Percentiles rank a stretch among this genome's conserved stretches.
These are phyloP conservation scores for Metellina segmentata DNA, from an alignment of 2,888 invertebrate species.

Conservation along the genomic window DNA sequence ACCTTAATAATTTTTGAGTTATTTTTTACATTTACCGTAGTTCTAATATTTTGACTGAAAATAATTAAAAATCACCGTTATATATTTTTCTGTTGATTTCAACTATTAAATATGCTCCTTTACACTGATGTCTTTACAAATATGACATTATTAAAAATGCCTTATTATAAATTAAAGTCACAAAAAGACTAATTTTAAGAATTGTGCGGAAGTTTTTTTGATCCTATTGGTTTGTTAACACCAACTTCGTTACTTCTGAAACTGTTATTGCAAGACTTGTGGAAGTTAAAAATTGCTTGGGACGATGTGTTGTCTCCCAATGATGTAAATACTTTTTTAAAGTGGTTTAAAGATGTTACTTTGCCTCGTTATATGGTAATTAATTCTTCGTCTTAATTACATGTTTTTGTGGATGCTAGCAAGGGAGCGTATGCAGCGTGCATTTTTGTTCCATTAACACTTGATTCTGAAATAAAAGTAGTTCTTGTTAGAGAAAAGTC, in stretches of 20 bases:
- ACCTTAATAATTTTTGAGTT: too few relatives aligned
- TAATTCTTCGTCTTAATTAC: background rate
- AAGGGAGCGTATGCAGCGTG: background rate
- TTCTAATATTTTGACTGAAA: too few relatives aligned
- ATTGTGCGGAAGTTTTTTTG: background rate
- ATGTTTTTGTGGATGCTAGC: background rate
- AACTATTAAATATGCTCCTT: too few relatives aligned
- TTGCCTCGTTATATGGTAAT: background rate
- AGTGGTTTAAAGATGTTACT: background rate
- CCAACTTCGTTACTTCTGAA: slow-evolving; percentile 4
- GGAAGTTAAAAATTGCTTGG: slow-evolving; percentile 23
- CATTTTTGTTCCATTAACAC: background rate
- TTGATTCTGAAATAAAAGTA: too few relatives aligned
- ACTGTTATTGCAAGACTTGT: background rate
- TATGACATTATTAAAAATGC: too few relatives aligned
- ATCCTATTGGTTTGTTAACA: slow-evolving; percentile 11
- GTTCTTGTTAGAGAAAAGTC: too few relatives aligned
- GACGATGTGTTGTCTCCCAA: background rate
- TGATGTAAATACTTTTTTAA: background rate
- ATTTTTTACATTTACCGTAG: too few relatives aligned
- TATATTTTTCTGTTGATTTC: too few relatives aligned
- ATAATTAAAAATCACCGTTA: too few relatives aligned
- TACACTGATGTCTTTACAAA: too few relatives aligned
- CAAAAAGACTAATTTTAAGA: slow-evolving; percentile 28
- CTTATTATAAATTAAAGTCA: too few relatives aligned